phyloP scores from a whole-genome alignment of 2,888 invertebrate genomes.

The Lissonota sp. region DNA sequence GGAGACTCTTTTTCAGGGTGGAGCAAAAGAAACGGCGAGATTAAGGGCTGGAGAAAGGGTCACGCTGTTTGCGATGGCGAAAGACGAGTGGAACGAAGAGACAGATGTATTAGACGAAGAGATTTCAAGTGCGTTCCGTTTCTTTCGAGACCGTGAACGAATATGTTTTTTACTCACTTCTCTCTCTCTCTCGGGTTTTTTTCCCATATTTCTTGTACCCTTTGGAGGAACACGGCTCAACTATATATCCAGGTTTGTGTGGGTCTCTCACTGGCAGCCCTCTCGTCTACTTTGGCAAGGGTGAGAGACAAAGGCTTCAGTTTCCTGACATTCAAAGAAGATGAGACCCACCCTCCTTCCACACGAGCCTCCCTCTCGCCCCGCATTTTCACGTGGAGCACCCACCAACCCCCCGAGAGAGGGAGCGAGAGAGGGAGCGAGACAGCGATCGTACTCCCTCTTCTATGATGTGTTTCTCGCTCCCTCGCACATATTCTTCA shows the following conservation, averaged over 20 bases:
- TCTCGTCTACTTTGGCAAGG: constrained; percentile 77
- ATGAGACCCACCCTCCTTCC: constrained; percentile 73
- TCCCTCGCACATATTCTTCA: constrained; percentile 39
- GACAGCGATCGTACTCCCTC: constrained; percentile 50
- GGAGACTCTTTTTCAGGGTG: too few species aligned
- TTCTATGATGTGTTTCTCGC: constrained; percentile 27
- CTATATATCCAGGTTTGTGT: constrained; percentile 47
- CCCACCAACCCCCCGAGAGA: constrained; percentile 7
- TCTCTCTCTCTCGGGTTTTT: constrained; percentile 14
- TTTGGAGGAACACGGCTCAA: constrained; percentile 30
- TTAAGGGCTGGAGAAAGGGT: constrained; percentile 21
- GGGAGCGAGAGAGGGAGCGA: neutral
- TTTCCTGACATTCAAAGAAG: constrained; percentile 80
- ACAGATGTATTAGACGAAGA: constrained; percentile 49
- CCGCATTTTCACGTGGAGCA: constrained; percentile 23
- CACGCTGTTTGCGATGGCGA: constrained; percentile 53
- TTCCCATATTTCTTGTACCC: constrained; percentile 1
- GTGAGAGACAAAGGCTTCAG: constrained; percentile 79
- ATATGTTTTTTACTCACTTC: neutral
- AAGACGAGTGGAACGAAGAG: constrained; percentile 42
- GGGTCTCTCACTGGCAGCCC: constrained; percentile 71
- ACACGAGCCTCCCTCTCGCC: constrained; percentile 30
- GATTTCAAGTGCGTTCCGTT: constrained; percentile 61
- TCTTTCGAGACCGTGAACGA: constrained; percentile 43
- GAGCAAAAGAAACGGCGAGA: neutral